Base-by-base conservation (phyloP, 2,888 invertebrate genomes). In the Hirtodrosophila duncani region DNA sequence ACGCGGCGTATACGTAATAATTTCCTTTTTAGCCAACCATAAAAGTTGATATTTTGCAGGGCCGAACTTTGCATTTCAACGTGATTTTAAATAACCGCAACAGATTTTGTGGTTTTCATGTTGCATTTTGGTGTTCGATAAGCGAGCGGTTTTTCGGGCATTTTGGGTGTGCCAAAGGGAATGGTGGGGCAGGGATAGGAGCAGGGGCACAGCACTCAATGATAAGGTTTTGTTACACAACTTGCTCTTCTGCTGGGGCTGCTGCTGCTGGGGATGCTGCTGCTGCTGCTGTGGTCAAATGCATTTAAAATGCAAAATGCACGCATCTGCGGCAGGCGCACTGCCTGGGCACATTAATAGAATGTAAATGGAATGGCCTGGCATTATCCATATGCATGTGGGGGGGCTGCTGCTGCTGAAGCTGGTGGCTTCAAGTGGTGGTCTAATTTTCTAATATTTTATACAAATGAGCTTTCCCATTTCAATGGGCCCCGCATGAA, bases 81-180 rank as follows among this genome's bases (percentile, higher is more conserved):
- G 70, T 74, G 75, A 69, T 69, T 75, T 75, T 70, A 75, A 69
- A 70, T 70, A 69, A 75, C 69, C 75, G 49, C 69, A 74, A 67
- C 69, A 75, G 75, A 74, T 69, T 70, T 69, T 75, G 71, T 74
- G 69, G 75, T 66, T 69, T n/a, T 69, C 48, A 75, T 75, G 70
- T 75, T 57, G 70, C 60, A 66, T 69, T 69, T n/a, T 70, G 63
- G 57, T 57, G 56, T 75, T 75, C 63, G 69, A 75, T 75, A 75
- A 69, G 56, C 63, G 70, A 61, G 61, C 52, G 48, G 11, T 24
- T 17, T 14, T 27, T 11, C n/a, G n/a, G 44, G 33, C 44, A 27
- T 36, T 6, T 17, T 30, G 20, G 34, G 11, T 16, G 13, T 24
- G 13, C 10, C 1, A 3, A 16, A 6, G n/a, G 13, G 29, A 21